Percentiles rank a stretch among this genome's conserved stretches.
These are phyloP conservation scores for Melieria crassipennis DNA, from an alignment of 2,888 invertebrate genomes.

Conservation along the genomic window DNA sequence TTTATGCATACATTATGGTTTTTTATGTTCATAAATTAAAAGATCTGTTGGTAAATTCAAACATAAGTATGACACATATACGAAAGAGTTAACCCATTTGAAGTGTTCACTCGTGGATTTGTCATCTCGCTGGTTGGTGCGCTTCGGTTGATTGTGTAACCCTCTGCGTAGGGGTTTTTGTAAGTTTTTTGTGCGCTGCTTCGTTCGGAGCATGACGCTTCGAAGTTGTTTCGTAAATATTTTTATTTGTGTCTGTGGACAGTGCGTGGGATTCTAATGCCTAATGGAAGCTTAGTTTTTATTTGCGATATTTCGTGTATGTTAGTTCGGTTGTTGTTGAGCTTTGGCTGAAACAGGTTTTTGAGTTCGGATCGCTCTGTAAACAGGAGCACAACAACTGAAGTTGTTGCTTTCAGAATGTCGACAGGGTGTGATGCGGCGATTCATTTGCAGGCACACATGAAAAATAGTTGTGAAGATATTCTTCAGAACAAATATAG, in stretches of 20 bases:
- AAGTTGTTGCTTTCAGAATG: not conserved
- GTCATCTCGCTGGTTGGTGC: slow-evolving; percentile 9
- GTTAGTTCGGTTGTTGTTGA: not conserved
- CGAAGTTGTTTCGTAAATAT: slow-evolving; percentile 16
- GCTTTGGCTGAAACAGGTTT: not conserved
- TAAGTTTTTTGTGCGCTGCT: not conserved
- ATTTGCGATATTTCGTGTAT: not conserved
- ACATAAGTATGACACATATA: no score
- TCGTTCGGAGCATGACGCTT: slow-evolving; percentile 5
- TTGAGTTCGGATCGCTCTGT: not conserved
- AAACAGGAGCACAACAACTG: not conserved
- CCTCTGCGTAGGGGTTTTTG: slow-evolving; percentile 39
- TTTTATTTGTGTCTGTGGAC: not conserved
- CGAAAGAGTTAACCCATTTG: no score
- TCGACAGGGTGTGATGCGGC: not conserved
- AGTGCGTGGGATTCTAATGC: slow-evolving; percentile 37
- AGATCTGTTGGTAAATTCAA: no score
- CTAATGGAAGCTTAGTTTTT: slow-evolving; percentile 2
- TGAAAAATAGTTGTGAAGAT: no score
- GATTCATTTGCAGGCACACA: no score
- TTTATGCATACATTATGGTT: no score
- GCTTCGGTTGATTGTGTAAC: slow-evolving; percentile 29
- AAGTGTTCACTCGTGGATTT: not conserved
- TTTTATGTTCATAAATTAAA: no score
- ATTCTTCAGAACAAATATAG: no score